phyloP scores from a whole-genome alignment of 2,113 vertebrate genomes.

The Acrocephalus arundinaceus region DNA sequence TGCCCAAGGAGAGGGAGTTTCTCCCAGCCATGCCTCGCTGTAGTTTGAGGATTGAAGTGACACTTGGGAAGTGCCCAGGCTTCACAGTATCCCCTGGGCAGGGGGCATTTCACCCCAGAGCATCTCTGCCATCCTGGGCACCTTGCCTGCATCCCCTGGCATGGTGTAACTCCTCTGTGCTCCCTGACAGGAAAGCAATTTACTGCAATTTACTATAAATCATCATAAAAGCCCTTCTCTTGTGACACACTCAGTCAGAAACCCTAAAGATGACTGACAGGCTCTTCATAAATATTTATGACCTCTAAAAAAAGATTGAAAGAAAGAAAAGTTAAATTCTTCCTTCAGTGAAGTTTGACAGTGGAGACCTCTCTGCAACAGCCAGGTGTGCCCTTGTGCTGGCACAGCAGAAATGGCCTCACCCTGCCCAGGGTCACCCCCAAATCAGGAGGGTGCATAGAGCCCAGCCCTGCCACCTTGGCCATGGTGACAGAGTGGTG shows the following conservation, averaged over 20 bases:
- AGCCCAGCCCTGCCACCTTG: background rate
- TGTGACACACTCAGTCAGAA: slow-evolving; percentile 68
- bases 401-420: background rate
- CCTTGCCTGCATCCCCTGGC: background rate
- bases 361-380: background rate
- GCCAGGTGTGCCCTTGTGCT: background rate
- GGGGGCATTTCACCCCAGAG: background rate
- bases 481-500: rapidly evolving
- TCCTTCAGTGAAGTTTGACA: background rate
- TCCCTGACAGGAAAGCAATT: slow-evolving; percentile 63
- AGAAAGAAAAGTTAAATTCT: slow-evolving; percentile 48
- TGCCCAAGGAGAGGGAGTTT: background rate
- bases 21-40: rapidly evolving
- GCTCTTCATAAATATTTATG: slow-evolving; percentile 68
- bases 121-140: background rate
- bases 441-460: rapidly evolving
- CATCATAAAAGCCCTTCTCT: slow-evolving; percentile 61
- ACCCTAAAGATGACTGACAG: slow-evolving; percentile 68
- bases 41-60: background rate
- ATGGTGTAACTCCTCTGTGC: background rate
- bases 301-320: slow-evolving; percentile 57
- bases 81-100: background rate
- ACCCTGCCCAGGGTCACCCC: background rate
- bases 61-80: background rate
- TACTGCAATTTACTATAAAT: slow-evolving; percentile 68